Conservation (phyloP, 2,888 invertebrate species). For the Conus canariensis region DNA sequence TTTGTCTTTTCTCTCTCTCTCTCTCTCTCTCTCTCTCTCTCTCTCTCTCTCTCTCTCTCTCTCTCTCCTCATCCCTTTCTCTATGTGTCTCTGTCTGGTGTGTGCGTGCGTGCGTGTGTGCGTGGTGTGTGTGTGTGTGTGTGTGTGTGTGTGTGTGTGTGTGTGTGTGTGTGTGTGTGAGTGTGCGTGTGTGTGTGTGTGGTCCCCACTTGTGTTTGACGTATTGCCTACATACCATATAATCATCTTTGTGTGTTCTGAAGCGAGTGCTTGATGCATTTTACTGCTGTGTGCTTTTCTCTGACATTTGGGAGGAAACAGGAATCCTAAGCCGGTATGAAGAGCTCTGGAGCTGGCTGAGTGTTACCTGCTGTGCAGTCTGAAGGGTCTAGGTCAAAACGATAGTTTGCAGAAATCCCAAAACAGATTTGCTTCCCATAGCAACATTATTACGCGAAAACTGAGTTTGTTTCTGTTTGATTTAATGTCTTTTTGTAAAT, state of each 20-base stretch:
- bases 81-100: too few relatives aligned
- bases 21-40: too few relatives aligned
- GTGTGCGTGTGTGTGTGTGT: not conserved
- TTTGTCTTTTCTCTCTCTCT: too few relatives aligned
- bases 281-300: not conserved
- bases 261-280: not conserved
- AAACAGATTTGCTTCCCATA: not conserved
- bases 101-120: too few relatives aligned
- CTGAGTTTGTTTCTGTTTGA: too few relatives aligned
- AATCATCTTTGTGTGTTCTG: not conserved
- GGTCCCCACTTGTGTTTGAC: constrained; percentile 2
- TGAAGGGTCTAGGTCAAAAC: not conserved
- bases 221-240: not conserved
- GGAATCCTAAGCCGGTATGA: not conserved
- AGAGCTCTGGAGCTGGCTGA: not conserved
- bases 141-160: too few relatives aligned
- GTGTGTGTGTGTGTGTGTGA: too few relatives aligned
- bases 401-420: not conserved
- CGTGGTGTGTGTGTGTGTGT: not conserved
- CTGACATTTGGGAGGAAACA: not conserved
- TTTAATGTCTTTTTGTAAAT: too few relatives aligned
- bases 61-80: too few relatives aligned
- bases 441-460: too few relatives aligned
- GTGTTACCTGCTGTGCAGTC: not conserved
- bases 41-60: too few relatives aligned